Conservation (phyloP, 2,797 vertebrate genomes). For the Cheirogaleus major region DNA sequence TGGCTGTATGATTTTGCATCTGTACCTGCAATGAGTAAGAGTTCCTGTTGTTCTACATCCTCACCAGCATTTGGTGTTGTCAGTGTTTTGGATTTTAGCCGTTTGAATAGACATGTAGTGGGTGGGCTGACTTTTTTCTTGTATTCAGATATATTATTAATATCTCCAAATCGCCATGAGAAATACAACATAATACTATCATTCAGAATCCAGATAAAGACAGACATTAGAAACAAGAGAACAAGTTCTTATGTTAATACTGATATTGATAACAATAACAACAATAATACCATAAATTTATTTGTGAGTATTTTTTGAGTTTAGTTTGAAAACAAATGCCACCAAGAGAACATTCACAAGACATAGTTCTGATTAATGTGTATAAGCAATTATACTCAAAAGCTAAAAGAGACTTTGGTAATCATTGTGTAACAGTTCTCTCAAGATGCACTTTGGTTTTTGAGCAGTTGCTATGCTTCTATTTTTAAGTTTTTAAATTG, state of each 20-base stretch:
- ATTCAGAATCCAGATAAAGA: background rate
- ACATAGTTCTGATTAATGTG: background rate
- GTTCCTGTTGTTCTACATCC: background rate
- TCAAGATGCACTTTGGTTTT: background rate
- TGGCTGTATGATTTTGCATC: background rate
- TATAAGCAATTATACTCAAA: background rate
- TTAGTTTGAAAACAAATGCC: background rate
- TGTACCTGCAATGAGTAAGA: too few relatives aligned
- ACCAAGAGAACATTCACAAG: background rate
- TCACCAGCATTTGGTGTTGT: background rate
- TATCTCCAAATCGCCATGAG: background rate
- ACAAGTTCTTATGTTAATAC: background rate
- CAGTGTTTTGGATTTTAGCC: background rate
- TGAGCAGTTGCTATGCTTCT: background rate
- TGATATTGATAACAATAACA: background rate
- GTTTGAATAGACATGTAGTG: background rate
- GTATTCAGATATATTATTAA: background rate
- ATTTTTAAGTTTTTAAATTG: background rate
- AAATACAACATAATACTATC: background rate
- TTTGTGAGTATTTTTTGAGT: background rate
- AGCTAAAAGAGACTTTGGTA: background rate
- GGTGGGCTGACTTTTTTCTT: background rate
- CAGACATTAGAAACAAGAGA: background rate
- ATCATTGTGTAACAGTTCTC: fast-evolving
- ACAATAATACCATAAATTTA: background rate